These are phyloP conservation scores for Rhynchotus rufescens DNA, from an alignment of 2,797 vertebrate genomes.

Conservation along the genomic window DNA sequence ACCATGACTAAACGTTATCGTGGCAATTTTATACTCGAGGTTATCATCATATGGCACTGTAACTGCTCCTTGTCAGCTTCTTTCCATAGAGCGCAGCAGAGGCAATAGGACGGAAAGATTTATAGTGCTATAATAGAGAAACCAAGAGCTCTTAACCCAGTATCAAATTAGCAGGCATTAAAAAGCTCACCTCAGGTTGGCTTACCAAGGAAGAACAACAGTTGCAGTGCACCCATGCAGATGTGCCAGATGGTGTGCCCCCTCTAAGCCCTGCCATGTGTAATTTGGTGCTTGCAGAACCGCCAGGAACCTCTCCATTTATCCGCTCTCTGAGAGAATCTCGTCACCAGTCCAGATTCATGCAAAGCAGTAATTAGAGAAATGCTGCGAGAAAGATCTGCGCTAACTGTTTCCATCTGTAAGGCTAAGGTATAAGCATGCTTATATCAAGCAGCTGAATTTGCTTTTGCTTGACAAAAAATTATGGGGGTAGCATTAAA, in stretches of 20 bases:
- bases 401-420: neutral
- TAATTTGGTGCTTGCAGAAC: neutral
- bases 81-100: neutral
- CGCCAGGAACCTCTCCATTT: neutral
- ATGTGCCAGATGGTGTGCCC: neutral
- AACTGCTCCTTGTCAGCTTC: slow-evolving; percentile 32
- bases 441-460: neutral
- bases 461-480: neutral
- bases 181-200: slow-evolving; percentile 8
- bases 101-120: neutral
- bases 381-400: neutral
- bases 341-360: neutral
- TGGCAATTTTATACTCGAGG: slow-evolving; percentile 37
- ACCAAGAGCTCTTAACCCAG: neutral
- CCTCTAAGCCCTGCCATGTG: neutral
- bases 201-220: neutral
- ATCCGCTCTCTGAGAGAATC: neutral
- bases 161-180: neutral
- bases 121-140: neutral
- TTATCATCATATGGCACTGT: neutral
- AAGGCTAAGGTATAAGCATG: neutral
- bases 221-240: neutral
- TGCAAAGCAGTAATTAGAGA: neutral
- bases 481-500: neutral
- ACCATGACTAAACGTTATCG: slow-evolving; percentile 49